Percentiles rank a stretch among this genome's conserved stretches.
Evolutionary conservation across 2,113 vertebrate species (phyloP).

Genomic region (Nannospalax galili): DNA sequence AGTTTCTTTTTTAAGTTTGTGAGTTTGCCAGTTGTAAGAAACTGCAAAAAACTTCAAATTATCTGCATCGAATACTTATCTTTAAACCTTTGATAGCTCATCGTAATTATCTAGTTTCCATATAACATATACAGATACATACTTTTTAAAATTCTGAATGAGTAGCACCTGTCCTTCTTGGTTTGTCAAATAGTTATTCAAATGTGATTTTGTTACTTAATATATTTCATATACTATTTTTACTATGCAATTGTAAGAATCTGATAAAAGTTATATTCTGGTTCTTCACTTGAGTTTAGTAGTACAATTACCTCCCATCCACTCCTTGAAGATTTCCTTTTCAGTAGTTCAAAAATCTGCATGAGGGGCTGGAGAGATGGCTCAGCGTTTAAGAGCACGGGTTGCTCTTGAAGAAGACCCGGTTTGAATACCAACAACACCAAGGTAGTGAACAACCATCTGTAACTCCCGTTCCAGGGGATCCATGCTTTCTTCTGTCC

Average conservation of each 20-base stretch:
- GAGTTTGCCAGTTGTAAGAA: neutral
- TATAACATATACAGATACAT: neutral
- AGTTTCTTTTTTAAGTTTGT: neutral
- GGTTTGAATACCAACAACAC: too few relatives aligned
- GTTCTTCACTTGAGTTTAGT: neutral
- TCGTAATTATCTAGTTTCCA: neutral
- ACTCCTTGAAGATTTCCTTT: constrained; percentile 13
- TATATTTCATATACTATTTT: neutral
- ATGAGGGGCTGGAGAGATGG: too few relatives aligned
- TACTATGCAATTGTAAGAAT: neutral
- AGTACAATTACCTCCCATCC: neutral
- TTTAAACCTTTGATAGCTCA: neutral
- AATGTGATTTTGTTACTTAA: neutral
- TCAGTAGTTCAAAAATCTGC: neutral
- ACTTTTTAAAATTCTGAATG: neutral
- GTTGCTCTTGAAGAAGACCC: too few relatives aligned
- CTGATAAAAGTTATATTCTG: neutral
- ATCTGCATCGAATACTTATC: neutral
- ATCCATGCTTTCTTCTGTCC: too few relatives aligned
- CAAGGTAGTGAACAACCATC: too few relatives aligned
- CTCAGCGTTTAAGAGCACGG: too few relatives aligned
- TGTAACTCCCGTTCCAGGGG: too few relatives aligned
- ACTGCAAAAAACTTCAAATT: neutral
- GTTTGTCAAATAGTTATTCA: neutral
- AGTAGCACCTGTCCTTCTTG: neutral